Base-by-base conservation (phyloP, 2,797 vertebrate genomes). In the Coilia nasus region DNA sequence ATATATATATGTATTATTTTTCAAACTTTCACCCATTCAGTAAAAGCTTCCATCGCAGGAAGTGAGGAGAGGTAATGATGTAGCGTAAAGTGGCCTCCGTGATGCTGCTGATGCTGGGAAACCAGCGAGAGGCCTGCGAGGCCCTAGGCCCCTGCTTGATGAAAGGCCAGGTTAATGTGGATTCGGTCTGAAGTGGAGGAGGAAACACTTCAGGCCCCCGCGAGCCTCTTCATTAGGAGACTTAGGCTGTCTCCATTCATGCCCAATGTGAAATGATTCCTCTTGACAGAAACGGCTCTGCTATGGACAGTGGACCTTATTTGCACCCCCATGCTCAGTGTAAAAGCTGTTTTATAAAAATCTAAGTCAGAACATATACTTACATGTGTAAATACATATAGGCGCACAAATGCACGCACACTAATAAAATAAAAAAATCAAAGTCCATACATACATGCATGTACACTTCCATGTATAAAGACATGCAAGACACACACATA, bases 1-100 rank as follows among this genome's bases (percentile, higher is more conserved):
- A 35, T 83, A 19, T 62, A 28, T 64, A 28, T 64, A 31, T 92
- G 88, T 87, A 83, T 83, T 86, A 91, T 91, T 91, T 85, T 86
- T 84, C 83, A 89, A 47, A 85, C 88, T 92, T 93, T 93, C 94
- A 93, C 35, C 71, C 94, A 94, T 94, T 94, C 95, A 95, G 93
- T 93, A 93, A 84, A 89, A 87, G 89, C 87, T 31, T 41, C 31
- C 35, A 41, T 35, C 12, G 41, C 17, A 12, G 71, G 19, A 21
- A 44, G 82, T 47, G 84, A 89, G 90, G 90, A 85, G 86, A 85
- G 92, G 91, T 92, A 88, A 91, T 90, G 91, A 92, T 90, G 92
- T 93, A 93, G 94, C 91, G 94, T 94, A 21, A 21, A 17, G 71
- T 6, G 31, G 92, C 93, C 93, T 89, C 93, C 83, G 88, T 87